A percentile compares a stretch with the other conserved stretches of the same genome.
These are phyloP conservation scores for Rhea pennata DNA, from an alignment of 2,113 vertebrate genomes.

Conservation along the genomic window DNA sequence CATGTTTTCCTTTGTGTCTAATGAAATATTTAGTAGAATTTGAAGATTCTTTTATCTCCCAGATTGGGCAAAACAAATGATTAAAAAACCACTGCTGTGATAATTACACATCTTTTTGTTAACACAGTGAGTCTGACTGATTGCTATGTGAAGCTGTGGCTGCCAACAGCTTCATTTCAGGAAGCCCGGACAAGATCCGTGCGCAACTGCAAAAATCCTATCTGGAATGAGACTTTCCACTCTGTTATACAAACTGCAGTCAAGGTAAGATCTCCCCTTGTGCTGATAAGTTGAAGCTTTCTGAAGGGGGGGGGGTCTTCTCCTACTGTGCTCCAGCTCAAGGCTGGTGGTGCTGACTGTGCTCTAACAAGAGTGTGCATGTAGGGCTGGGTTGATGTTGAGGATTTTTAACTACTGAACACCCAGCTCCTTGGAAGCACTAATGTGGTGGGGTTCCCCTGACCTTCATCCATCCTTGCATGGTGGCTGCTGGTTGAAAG, in stretches of 20 bases:
- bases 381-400: background rate
- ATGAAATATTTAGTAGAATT: background rate
- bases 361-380: background rate
- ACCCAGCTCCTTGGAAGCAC: too few species aligned
- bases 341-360: too few species aligned
- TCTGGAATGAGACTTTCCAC: constrained; percentile 86
- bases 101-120: background rate
- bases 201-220: constrained; percentile 74
- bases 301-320: too few species aligned
- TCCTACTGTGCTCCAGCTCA: background rate
- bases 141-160: constrained; percentile 78
- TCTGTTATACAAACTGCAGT: constrained; percentile 78
- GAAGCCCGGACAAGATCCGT: constrained; percentile 75
- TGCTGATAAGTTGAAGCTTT: background rate
- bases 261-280: constrained; percentile 76
- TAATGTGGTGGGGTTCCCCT: background rate
- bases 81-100: background rate
- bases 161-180: constrained; percentile 74
- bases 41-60: background rate
- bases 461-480: background rate
- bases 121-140: constrained; percentile 76
- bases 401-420: background rate
- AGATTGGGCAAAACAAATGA: background rate
- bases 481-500: background rate
- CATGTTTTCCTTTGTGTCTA: background rate